Evolutionary conservation across 30 jellyfish, hydroid and myxozoan species (phyloP).

Genomic region (Hydra vulgaris): DNA sequence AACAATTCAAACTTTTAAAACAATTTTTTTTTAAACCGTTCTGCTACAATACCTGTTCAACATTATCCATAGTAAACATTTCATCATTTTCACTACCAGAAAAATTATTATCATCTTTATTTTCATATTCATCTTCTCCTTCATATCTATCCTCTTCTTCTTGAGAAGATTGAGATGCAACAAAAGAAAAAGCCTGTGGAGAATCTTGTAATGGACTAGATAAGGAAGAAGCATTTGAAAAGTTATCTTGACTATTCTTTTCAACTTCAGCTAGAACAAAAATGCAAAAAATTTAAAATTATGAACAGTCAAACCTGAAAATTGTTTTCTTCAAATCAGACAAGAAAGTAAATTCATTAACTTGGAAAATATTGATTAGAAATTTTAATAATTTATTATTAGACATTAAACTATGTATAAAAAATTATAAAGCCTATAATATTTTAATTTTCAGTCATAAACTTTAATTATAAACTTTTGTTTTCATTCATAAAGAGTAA

Average conservation of each 20-base stretch:
- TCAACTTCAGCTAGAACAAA: slow-evolving; percentile 8
- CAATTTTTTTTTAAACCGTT: too few relatives aligned
- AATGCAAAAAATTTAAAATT: background rate
- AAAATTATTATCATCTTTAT: slow-evolving; percentile 3
- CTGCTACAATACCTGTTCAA: slow-evolving; percentile 11
- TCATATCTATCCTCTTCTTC: slow-evolving; percentile 25
- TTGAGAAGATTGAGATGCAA: slow-evolving; percentile 27
- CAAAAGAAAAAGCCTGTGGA: slow-evolving; percentile 12
- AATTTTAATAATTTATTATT: too few relatives aligned
- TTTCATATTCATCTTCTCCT: slow-evolving; percentile 50
- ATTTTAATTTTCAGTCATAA: too few relatives aligned
- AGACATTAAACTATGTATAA: too few relatives aligned
- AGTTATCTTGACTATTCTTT: slow-evolving; percentile 8
- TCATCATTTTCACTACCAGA: slow-evolving; percentile 19
- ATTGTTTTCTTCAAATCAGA: too few relatives aligned
- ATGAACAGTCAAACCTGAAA: background rate
- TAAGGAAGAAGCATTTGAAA: slow-evolving; percentile 5
- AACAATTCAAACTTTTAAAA: too few relatives aligned
- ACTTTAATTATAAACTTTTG: too few relatives aligned
- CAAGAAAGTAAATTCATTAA: too few relatives aligned
- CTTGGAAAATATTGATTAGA: too few relatives aligned
- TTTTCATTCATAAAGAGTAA: too few relatives aligned
- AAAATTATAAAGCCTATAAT: too few relatives aligned
- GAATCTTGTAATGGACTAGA: slow-evolving; percentile 17
- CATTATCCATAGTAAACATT: slow-evolving; percentile 23